Percentiles rank a stretch among this genome's conserved stretches.
phyloP scores from a whole-genome alignment of 2,888 invertebrate species.

The Pseudococcus longispinus region DNA sequence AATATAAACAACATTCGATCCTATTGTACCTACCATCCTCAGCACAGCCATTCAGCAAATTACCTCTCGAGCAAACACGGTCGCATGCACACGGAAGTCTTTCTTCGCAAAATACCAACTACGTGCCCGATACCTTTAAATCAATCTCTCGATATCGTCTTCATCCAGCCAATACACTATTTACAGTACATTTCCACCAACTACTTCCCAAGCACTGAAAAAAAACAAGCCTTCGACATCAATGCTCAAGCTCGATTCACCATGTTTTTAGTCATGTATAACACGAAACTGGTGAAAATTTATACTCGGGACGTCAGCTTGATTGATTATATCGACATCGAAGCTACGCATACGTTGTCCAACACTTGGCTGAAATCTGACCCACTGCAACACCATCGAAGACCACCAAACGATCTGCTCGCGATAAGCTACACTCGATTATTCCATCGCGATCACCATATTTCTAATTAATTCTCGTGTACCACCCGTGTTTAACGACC shows the following conservation, averaged over 20 bases:
- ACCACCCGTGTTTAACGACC: constrained; percentile 10
- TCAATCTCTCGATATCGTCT: neutral
- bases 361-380: neutral
- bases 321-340: neutral
- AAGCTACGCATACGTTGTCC: neutral
- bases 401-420: neutral
- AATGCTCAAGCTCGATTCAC: neutral
- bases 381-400: neutral
- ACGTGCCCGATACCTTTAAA: neutral
- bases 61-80: neutral
- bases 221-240: neutral
- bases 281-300: neutral
- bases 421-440: neutral
- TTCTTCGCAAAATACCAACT: neutral
- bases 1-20: constrained; percentile 32
- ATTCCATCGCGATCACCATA: neutral
- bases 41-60: neutral
- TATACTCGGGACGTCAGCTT: neutral
- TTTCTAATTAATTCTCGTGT: constrained; percentile 6
- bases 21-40: neutral
- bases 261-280: neutral
- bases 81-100: constrained; percentile 11
- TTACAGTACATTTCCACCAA: neutral
- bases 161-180: no score
- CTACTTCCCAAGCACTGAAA: neutral